Evolutionary conservation across 2,113 vertebrate species (phyloP).

Genomic region (Gadus chalcogrammus): DNA sequence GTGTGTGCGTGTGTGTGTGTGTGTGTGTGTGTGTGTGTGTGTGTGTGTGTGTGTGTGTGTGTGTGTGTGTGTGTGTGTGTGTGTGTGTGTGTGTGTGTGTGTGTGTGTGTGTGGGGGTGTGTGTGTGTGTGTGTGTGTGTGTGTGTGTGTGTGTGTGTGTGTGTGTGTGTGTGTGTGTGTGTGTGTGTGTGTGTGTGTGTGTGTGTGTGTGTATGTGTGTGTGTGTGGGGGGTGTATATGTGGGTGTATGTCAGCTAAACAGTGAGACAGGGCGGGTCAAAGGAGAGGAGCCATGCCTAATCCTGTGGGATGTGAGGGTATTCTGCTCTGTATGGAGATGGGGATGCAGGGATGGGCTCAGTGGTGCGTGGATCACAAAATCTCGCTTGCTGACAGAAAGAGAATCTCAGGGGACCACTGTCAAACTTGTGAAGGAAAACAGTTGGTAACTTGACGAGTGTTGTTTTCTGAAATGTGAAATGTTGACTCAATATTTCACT

Average conservation of each 20-base stretch:
- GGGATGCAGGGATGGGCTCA: slow-evolving; percentile 68
- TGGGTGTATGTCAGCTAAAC: slow-evolving; percentile 3
- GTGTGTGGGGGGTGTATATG: slow-evolving; percentile 10
- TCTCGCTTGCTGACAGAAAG: slow-evolving; percentile 63
- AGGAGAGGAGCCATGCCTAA: slow-evolving; percentile 67
- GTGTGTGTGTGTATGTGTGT: slow-evolving; percentile 4
- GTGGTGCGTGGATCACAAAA: slow-evolving; percentile 66
- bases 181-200: slow-evolving; percentile 10
- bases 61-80: not conserved
- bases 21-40: too few species aligned
- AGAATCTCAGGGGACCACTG: slow-evolving; percentile 53
- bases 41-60: too few species aligned
- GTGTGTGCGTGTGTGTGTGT: too few species aligned
- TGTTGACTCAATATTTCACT: not conserved
- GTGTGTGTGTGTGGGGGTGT: slow-evolving; percentile 1
- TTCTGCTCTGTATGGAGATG: slow-evolving; percentile 66
- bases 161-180: slow-evolving; percentile 6
- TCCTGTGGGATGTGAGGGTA: slow-evolving; percentile 72
- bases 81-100: slow-evolving; percentile 15
- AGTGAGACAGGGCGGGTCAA: slow-evolving; percentile 55
- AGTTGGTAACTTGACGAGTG: slow-evolving; percentile 14
- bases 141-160: slow-evolving; percentile 6
- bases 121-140: slow-evolving; percentile 15
- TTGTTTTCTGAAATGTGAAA: slow-evolving; percentile 17
- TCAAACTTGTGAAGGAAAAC: slow-evolving; percentile 51